phyloP scores from a whole-genome alignment of 2,888 invertebrate species.

The Tortricodes alternella region DNA sequence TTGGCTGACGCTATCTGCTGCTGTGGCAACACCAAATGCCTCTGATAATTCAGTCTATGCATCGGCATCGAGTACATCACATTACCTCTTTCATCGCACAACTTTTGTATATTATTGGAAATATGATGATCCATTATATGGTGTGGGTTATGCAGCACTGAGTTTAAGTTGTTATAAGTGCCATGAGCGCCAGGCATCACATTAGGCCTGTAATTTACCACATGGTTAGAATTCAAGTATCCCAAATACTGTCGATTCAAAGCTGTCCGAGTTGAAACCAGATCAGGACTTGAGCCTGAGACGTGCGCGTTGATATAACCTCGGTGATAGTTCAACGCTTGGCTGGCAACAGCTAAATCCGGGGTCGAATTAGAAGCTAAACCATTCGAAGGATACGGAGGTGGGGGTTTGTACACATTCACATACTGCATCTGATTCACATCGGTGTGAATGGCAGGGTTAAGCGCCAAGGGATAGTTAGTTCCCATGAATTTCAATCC shows the following conservation, averaged over 20 bases:
- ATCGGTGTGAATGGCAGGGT: conserved; percentile 68
- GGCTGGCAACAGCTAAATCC: conserved; percentile 89
- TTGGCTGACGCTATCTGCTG: conserved; percentile 56
- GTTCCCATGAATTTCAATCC: conserved; percentile 59
- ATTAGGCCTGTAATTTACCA: conserved; percentile 60
- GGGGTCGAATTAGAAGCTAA: conserved; percentile 93
- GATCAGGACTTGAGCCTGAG: conserved; percentile 89
- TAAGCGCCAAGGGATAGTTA: conserved; percentile 69
- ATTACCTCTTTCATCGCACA: conserved; percentile 84
- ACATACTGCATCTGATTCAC: conserved; percentile 82
- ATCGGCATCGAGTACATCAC: conserved; percentile 85
- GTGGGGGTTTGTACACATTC: conserved; percentile 91
- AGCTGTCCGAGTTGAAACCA: conserved; percentile 88
- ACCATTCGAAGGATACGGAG: conserved; percentile 90
- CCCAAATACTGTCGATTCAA: conserved; percentile 76
- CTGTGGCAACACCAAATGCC: conserved; percentile 78
- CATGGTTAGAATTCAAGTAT: conserved; percentile 59
- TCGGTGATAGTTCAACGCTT: conserved; percentile 76
- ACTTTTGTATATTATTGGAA: conserved; percentile 84
- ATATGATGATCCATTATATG: conserved; percentile 83
- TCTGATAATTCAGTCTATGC: conserved; percentile 67
- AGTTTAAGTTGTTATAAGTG: conserved; percentile 88
- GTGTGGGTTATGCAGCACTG: conserved; percentile 76
- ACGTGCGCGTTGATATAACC: conserved; percentile 82
- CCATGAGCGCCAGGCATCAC: conserved; percentile 83